Conservation (phyloP, 1,140 invertebrate species). For the Dendrolimus kikuchii region DNA sequence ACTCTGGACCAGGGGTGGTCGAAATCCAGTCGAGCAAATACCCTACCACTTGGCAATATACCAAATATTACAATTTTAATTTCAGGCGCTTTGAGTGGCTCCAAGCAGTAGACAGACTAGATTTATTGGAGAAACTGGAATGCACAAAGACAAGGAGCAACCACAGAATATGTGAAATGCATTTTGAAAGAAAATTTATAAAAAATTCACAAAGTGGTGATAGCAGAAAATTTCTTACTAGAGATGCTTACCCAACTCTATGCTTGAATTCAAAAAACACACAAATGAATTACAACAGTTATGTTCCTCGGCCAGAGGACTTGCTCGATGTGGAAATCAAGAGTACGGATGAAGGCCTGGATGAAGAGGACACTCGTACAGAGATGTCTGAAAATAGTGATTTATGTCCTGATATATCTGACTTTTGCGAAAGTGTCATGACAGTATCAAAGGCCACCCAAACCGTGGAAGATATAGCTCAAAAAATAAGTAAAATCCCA, state of each 20-base stretch:
- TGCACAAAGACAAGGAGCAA: slow-evolving; percentile 9
- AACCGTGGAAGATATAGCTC: background rate
- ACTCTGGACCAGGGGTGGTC: too few species aligned
- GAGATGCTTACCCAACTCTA: slow-evolving; percentile 11
- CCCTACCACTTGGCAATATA: too few species aligned
- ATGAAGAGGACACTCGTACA: too few species aligned
- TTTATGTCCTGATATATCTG: slow-evolving; percentile 2
- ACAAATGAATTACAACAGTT: too few species aligned
- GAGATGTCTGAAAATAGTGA: too few species aligned
- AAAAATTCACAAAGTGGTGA: background rate
- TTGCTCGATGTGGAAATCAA: too few species aligned
- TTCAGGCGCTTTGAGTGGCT: slow-evolving; percentile 13
- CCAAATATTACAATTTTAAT: too few species aligned
- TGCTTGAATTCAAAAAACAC: background rate
- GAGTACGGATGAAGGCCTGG: too few species aligned
- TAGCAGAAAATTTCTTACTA: slow-evolving; percentile 10
- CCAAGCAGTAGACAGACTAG: slow-evolving; percentile 7
- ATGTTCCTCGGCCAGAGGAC: too few species aligned
- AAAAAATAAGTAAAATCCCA: too few species aligned
- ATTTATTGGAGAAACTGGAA: slow-evolving; percentile 9
- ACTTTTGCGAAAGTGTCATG: slow-evolving; percentile 9
- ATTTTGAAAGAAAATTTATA: slow-evolving; percentile 10
- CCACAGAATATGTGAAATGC: slow-evolving; percentile 14
- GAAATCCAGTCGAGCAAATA: too few species aligned
- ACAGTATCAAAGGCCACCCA: slow-evolving; percentile 9